phyloP scores from a whole-genome alignment of 2,113 vertebrate species.

The Uria aalge region DNA sequence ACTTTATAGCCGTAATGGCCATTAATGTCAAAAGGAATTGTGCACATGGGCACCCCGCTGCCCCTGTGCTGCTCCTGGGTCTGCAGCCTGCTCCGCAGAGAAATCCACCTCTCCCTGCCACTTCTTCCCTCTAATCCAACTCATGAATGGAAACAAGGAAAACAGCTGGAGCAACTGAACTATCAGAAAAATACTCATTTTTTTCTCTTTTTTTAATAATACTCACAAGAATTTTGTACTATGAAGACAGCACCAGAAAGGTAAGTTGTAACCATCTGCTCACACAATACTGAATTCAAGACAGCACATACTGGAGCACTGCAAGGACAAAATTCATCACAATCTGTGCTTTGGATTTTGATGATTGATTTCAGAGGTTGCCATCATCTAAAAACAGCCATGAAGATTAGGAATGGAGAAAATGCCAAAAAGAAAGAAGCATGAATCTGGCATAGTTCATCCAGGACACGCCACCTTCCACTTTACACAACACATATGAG shows the following conservation, averaged over 20 bases:
- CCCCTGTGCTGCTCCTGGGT: too few species aligned
- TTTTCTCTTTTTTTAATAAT: neutral
- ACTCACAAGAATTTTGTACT: neutral
- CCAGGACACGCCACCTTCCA: neutral
- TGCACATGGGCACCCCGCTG: neutral
- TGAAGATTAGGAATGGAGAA: neutral
- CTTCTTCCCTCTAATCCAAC: neutral
- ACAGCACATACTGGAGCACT: neutral
- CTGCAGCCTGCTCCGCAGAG: neutral
- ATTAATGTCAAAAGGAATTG: conserved; percentile 13
- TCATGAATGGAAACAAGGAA: neutral
- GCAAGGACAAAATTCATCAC: neutral
- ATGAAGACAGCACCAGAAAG: neutral
- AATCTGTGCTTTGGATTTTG: neutral
- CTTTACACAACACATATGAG: neutral
- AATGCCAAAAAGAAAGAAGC: neutral
- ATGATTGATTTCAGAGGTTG: neutral
- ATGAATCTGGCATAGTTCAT: neutral
- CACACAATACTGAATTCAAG: neutral
- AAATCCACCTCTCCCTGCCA: neutral
- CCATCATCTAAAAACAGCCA: neutral
- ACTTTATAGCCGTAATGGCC: neutral
- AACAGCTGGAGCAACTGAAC: neutral
- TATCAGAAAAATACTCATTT: neutral
- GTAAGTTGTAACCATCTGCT: neutral